Percentiles rank a stretch among this genome's conserved stretches.
Conservation (phyloP, 2,113 vertebrate species). For the Emydura subglobosa region DNA sequence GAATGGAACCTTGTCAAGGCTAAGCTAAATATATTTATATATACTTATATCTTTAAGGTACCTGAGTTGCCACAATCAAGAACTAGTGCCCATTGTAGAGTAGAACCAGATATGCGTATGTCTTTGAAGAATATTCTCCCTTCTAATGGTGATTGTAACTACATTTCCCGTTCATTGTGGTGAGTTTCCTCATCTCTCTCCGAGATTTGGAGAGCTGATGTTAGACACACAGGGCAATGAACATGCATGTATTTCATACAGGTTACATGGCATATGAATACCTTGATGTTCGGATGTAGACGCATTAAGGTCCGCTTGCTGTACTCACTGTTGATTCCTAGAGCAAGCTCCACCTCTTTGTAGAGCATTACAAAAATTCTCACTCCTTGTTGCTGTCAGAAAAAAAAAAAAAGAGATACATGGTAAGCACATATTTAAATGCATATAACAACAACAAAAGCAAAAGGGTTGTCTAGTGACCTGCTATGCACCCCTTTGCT, state of each 20-base stretch:
- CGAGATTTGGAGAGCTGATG: accelerated
- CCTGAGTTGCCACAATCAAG: neutral
- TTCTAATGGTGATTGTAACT: neutral
- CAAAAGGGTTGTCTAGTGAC: neutral
- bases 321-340: constrained; percentile 97
- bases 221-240: neutral
- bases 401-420: constrained; percentile 19
- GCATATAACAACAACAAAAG: accelerated
- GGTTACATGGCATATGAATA: constrained; percentile 9
- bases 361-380: constrained; percentile 95
- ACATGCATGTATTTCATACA: neutral
- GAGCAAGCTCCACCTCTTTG: constrained; percentile 95
- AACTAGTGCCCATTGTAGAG: neutral
- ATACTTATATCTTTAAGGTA: neutral
- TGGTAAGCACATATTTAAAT: neutral
- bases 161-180: neutral
- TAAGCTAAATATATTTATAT: neutral
- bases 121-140: neutral
- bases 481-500: neutral
- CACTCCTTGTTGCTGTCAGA: constrained; percentile 93
- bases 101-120: neutral
- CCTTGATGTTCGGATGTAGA: constrained; percentile 96
- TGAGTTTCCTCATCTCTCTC: neutral
- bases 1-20: neutral
- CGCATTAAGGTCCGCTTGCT: constrained; percentile 90